These are phyloP conservation scores for Rhimphoctona megacephalus DNA, from an alignment of 2,888 invertebrate genomes.

Conservation along the genomic window DNA sequence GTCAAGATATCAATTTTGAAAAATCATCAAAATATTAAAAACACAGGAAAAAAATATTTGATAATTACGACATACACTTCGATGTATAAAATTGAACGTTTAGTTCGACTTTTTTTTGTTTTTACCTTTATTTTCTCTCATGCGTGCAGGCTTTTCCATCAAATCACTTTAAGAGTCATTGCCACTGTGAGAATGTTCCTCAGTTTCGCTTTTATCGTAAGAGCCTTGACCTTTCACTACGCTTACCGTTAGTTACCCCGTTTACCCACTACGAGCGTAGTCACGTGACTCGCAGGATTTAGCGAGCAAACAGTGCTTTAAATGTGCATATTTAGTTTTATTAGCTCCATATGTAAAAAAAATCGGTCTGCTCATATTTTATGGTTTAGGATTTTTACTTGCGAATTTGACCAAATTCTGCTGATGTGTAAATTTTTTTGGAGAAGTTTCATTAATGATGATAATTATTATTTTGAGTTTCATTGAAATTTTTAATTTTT, in stretches of 20 bases:
- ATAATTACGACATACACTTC: not conserved
- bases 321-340: slow-evolving; percentile 7
- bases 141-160: slow-evolving; percentile 21
- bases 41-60: not conserved
- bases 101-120: not conserved
- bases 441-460: not conserved
- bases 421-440: not conserved
- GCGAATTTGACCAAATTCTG: not conserved
- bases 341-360: not conserved
- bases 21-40: not conserved
- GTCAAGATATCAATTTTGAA: not conserved
- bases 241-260: slow-evolving; percentile 55
- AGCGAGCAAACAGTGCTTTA: not conserved
- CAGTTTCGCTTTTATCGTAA: slow-evolving; percentile 40
- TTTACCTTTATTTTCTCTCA: not conserved
- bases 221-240: slow-evolving; percentile 61
- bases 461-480: not conserved
- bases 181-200: not conserved
- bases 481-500: not conserved
- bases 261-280: slow-evolving; percentile 15
- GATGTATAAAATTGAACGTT: not conserved
- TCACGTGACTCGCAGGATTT: slow-evolving; percentile 23
- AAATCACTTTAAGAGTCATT: slow-evolving; percentile 25
- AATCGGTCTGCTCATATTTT: not conserved
- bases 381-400: not conserved